Conservation (phyloP, 2,888 invertebrate genomes). For the Mechanitis messenoides region DNA sequence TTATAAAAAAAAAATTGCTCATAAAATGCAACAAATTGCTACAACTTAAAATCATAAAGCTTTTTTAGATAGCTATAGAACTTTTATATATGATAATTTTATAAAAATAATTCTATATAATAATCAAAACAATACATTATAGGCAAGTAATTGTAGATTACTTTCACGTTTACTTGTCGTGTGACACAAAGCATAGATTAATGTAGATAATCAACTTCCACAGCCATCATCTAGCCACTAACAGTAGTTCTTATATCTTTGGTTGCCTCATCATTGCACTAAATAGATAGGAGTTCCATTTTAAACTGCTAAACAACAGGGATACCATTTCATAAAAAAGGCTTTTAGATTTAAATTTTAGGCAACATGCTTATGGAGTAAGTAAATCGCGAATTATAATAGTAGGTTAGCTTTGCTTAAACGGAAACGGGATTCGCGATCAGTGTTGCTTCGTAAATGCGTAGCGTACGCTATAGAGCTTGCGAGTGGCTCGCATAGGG, state of each 20-base stretch:
- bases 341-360: conserved; percentile 46
- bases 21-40: not conserved
- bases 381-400: conserved; percentile 12
- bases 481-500: conserved; percentile 57
- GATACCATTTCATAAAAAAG: conserved; percentile 34
- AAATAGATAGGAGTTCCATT: conserved; percentile 35
- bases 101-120: too few species aligned
- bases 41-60: conserved; percentile 16
- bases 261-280: conserved; percentile 62
- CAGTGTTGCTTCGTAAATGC: conserved; percentile 62
- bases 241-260: conserved; percentile 39
- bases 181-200: not conserved
- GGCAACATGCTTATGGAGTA: conserved; percentile 21
- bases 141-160: not conserved
- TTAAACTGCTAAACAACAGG: conserved; percentile 30
- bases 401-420: conserved; percentile 26
- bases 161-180: conserved; percentile 2
- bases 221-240: conserved; percentile 32
- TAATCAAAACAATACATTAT: too few species aligned
- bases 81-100: too few species aligned
- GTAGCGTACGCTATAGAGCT: conserved; percentile 52
- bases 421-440: conserved; percentile 33
- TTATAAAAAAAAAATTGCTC: too few species aligned
- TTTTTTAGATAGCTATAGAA: conserved; percentile 16
- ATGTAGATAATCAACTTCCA: not conserved